Base-by-base conservation (phyloP, 2,888 invertebrate species). In the Steinernema hermaphroditum region DNA sequence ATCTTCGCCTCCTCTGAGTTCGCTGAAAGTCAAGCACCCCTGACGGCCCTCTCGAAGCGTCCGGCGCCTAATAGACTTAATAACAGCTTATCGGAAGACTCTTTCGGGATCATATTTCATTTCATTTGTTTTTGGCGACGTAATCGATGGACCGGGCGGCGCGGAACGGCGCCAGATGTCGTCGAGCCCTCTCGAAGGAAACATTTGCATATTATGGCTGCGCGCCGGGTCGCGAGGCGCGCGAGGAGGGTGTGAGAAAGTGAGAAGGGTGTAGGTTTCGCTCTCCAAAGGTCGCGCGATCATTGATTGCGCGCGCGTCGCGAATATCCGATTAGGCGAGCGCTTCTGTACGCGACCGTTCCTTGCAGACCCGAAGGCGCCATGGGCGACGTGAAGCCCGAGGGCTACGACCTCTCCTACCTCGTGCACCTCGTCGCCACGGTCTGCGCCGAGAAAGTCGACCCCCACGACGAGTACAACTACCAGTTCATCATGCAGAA, bases 121-220 rank as follows among this genome's bases (percentile, higher is more conserved):
- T 62, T 29, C 62, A 62, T 62, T 62, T 62, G 62, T 62, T 62
- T 62, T 62, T 62, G 27, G 62, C 62, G 62, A 62, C 62, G 62
- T 62, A 62, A 62, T 62, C 62, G 62, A 62, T 62, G 62, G 62
- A 62, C 32, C 34, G 54, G 14, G 54, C 54, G 12, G 54, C 54
- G 22, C 14, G 46, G 16, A 41, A 41, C 43, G 29, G 62, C 29
- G 29, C 62, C 62, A 62, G 62, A 62, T 62, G 62, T 29, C 62
- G 54, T 24, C 27, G 19, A 54, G 19, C 54, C 54, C 24, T 27
- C 54, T 54, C 62, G 62, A 62, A 32, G 27, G 62, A 62, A 62
- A 62, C 62, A 62, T 62, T 62, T 62, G 62, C 62, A 62, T 62
- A 62, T 62, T 62, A 29, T 32, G 62, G 29, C 22, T 16, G 54